Conservation (phyloP, 1,140 invertebrate species). For the Globodera rostochiensis region DNA sequence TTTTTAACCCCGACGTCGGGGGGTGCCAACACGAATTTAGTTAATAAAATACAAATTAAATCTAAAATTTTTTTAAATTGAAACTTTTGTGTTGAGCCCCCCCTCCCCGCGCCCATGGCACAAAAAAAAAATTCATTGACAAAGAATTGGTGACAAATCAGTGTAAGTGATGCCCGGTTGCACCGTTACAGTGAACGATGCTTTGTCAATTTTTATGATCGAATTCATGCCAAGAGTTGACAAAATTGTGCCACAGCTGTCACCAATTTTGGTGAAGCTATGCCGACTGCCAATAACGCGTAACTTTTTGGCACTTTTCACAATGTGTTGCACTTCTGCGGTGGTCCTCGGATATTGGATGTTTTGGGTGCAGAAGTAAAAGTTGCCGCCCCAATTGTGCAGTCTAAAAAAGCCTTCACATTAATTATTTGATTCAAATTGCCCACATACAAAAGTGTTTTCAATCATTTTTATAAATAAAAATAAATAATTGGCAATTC, state of each 20-base stretch:
- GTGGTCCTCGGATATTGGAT: conserved; percentile 21
- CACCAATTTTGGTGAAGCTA: conserved; percentile 22
- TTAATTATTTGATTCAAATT: too few relatives aligned
- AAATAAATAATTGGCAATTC: too few relatives aligned
- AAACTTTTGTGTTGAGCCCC: too few relatives aligned
- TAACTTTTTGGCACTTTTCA: background rate
- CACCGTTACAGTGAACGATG: conserved; percentile 1
- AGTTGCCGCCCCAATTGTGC: conserved; percentile 33
- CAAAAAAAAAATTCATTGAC: background rate
- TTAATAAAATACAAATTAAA: too few relatives aligned
- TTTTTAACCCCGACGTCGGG: too few relatives aligned
- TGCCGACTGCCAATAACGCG: conserved; percentile 21
- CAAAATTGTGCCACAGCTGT: conserved; percentile 21
- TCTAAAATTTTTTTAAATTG: too few relatives aligned
- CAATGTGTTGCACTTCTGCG: conserved; percentile 12
- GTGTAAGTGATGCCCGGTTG: conserved; percentile 29
- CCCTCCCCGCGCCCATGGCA: too few relatives aligned
- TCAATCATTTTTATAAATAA: too few relatives aligned
- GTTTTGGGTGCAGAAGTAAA: conserved; percentile 20
- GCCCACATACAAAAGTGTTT: too few relatives aligned
- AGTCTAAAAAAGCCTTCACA: background rate
- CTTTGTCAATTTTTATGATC: background rate
- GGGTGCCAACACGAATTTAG: too few relatives aligned
- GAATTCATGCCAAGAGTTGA: conserved; percentile 17
- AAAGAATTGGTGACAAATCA: conserved; percentile 17